Conservation (phyloP, 2,888 invertebrate species). For the Prenolepis imparis region DNA sequence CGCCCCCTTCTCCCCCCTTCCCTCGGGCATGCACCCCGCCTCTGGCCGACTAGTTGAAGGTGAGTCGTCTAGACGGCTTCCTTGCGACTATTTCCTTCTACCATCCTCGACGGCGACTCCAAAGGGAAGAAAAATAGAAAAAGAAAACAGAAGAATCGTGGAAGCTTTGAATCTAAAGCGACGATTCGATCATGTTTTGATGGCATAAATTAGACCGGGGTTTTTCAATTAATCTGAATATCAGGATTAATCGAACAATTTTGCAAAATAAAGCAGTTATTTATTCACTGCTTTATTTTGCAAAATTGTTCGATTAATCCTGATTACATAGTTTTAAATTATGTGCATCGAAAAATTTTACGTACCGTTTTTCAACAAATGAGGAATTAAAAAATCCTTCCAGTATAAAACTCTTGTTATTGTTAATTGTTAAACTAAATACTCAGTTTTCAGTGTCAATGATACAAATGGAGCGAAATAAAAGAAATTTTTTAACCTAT, state of each 20-base stretch:
- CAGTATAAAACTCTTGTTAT: background rate
- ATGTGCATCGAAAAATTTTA: background rate
- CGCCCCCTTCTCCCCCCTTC: background rate
- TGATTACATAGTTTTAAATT: too few relatives aligned
- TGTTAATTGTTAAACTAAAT: background rate
- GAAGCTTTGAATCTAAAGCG: background rate
- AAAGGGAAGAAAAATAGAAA: background rate
- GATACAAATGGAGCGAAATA: background rate
- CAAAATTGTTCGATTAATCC: too few relatives aligned
- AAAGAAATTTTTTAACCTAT: background rate
- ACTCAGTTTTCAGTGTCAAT: background rate
- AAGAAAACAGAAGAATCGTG: background rate
- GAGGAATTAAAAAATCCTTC: background rate
- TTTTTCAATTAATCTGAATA: background rate
- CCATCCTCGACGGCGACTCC: background rate
- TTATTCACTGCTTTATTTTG: too few relatives aligned
- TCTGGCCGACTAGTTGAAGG: conserved; percentile 71
- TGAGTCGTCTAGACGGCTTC: conserved; percentile 80
- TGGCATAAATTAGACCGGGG: background rate
- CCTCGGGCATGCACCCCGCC: conserved; percentile 63
- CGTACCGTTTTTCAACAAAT: background rate
- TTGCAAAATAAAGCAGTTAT: background rate
- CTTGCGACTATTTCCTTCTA: conserved; percentile 80
- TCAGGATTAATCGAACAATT: background rate
- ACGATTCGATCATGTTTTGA: background rate